These are phyloP conservation scores for Meiosimyza platycephala DNA, from an alignment of 2,888 invertebrate genomes.

Conservation along the genomic window DNA sequence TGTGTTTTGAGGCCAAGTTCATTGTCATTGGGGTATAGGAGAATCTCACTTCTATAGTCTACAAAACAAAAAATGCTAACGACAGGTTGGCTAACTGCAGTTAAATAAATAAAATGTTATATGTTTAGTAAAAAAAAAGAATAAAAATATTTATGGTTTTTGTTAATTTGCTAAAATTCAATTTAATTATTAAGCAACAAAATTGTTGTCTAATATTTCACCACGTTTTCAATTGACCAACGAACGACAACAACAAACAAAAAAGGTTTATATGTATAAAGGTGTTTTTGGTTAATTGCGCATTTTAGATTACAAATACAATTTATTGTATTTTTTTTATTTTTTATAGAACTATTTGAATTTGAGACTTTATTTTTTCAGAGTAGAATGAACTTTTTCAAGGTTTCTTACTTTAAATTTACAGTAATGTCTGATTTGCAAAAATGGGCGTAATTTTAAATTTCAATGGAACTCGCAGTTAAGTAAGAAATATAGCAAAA, in stretches of 20 bases:
- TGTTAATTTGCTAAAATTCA: constrained; percentile 15
- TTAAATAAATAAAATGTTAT: background rate
- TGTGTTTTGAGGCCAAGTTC: constrained; percentile 42
- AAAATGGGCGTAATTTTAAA: too few species aligned
- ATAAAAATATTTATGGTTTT: constrained; percentile 7
- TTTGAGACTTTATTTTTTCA: background rate
- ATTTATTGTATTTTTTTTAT: background rate
- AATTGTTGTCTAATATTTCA: constrained; percentile 31
- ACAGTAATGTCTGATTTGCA: background rate
- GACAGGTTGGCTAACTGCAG: background rate
- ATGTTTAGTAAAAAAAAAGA: constrained; percentile 4
- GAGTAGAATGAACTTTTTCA: constrained; percentile 39
- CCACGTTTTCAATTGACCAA: constrained; percentile 26
- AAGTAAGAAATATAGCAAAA: too few species aligned
- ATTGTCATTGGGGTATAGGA: constrained; percentile 35
- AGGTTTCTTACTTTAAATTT: constrained; percentile 26
- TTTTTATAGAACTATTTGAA: constrained; percentile 17
- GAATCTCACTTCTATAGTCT: background rate
- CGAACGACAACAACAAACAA: constrained; percentile 3
- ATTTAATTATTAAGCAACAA: constrained; percentile 11
- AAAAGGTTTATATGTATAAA: background rate
- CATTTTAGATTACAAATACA: constrained; percentile 10
- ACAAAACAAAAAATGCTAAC: constrained; percentile 2
- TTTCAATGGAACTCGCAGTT: too few species aligned
- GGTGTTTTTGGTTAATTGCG: constrained; percentile 23